Conservation (phyloP, 1,140 invertebrate genomes). For the Octopus sinensis region DNA sequence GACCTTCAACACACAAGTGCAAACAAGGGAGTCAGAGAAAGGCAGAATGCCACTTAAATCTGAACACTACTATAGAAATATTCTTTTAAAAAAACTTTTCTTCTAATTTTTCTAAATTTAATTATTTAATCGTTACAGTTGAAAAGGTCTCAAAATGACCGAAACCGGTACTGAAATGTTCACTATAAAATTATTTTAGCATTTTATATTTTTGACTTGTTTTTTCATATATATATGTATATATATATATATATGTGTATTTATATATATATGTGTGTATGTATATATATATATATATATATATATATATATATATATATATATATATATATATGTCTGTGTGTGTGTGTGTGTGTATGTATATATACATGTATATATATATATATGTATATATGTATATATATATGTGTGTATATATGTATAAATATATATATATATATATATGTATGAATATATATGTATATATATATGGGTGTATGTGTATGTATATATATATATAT, state of each 20-base stretch:
- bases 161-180: no score
- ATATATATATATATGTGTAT: neutral
- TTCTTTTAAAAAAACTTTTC: no score
- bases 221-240: slow-evolving; percentile 1
- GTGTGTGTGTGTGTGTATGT: neutral
- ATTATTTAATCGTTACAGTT: no score
- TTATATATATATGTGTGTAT: neutral
- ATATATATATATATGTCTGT: neutral
- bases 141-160: no score
- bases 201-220: no score
- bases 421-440: neutral
- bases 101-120: no score
- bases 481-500: neutral
- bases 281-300: neutral
- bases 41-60: no score
- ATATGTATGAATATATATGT: neutral
- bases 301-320: neutral
- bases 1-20: no score
- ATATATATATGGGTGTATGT: neutral
- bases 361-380: neutral
- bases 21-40: no score
- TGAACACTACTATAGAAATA: no score
- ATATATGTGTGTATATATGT: neutral
- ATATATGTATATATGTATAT: neutral
- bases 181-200: no score